These are phyloP conservation scores for Sylvilagus bachmani DNA, from an alignment of 2,113 vertebrate genomes.

Conservation along the genomic window DNA sequence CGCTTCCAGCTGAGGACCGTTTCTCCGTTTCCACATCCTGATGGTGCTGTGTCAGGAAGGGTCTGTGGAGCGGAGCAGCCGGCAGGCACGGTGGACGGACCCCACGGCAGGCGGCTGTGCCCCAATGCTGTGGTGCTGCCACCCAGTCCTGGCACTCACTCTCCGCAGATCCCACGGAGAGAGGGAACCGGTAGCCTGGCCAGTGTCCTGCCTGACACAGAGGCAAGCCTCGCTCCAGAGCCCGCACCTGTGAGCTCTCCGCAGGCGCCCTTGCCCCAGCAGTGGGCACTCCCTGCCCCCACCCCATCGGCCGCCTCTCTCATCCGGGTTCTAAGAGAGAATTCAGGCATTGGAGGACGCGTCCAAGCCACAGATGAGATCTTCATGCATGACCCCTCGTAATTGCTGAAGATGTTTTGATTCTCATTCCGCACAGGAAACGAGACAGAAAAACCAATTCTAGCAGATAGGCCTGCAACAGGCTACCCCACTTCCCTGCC, in stretches of 20 bases:
- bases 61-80: too few species aligned
- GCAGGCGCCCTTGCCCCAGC: accelerated
- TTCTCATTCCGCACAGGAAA: neutral
- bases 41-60: accelerated
- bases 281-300: neutral
- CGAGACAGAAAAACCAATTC: neutral
- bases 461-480: neutral
- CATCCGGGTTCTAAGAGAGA: neutral
- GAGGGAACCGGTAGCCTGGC: neutral
- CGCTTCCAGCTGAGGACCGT: neutral
- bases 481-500: too few species aligned
- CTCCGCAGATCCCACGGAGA: neutral
- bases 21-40: neutral
- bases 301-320: neutral
- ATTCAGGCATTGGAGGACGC: neutral
- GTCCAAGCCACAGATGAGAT: neutral
- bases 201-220: neutral
- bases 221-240: neutral
- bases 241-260: too few species aligned
- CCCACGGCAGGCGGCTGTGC: neutral
- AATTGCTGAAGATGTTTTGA: neutral
- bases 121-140: neutral
- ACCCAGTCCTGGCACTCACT: neutral
- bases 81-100: neutral
- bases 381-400: neutral